Evolutionary conservation across 2,113 vertebrate species (phyloP), one percentile per base, ranked within the genome.

Genomic region (Cygnus buccinator): DNA sequence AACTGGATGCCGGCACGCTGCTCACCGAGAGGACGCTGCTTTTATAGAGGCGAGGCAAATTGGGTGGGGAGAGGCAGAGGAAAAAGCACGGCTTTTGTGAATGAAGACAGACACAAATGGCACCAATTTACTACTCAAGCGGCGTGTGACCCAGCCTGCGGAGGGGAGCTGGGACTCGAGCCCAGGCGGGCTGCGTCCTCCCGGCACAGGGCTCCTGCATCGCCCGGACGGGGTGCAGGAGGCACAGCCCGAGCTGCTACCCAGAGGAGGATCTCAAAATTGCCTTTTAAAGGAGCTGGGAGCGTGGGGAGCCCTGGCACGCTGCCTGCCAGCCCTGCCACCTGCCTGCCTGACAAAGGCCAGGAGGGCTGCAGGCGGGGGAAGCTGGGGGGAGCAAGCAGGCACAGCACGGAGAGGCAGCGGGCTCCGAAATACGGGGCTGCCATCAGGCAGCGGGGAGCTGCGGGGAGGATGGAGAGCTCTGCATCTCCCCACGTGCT

Each of bases 301-400:
- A 79, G 55, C 65, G 33, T 11, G 1, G 7, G 93, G 43, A 62
- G 63, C 46, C 46, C 39, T 58, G 31, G 89, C 73, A 33, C 0
- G 4, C 33, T 80, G 71, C 62, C 62, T 9, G 1, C 20, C 1
- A 1, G 50, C 62, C 78, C 81, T 67, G 70, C 33, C 77, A 89
- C 87, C 81, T 86, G 90, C 48, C 86, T 57, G 39, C 12, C 87
- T 87, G 72, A 75, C 57, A 83, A 61, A 92, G 20, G 57, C 85
- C 85, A 90, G 78, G 74, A 90, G 67, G 9, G 74, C 35, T 0
- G 0, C 2, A 2, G 37, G 74, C 84, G 87, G 77, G 35, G 89
- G 43, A 12, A 58, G 25, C 48, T 11, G 15, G 22, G 66, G 58
- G 44, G 37, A 84, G 31, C 33, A 28, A 8, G 3, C 0, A 0